Evolutionary conservation across 1,140 invertebrate species (phyloP).

Genomic region (Scaptomyza montana): DNA sequence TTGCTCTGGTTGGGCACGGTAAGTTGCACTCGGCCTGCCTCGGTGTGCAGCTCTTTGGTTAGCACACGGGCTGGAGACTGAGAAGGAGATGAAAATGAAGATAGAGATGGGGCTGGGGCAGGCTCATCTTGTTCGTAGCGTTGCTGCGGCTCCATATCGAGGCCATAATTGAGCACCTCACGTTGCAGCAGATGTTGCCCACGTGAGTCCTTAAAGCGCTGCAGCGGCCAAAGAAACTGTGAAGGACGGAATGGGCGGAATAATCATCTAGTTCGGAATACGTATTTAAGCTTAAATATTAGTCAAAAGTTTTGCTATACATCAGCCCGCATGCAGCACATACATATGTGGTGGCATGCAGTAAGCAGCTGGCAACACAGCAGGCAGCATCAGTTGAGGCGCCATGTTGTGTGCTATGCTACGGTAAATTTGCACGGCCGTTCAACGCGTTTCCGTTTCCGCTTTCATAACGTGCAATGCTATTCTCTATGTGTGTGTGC

Average conservation of each 20-base stretch:
- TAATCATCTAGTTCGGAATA: slow-evolving; percentile 12
- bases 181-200: slow-evolving; percentile 85
- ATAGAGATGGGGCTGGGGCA: neutral
- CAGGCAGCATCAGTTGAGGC: slow-evolving; percentile 14
- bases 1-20: slow-evolving; percentile 6
- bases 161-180: slow-evolving; percentile 69
- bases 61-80: slow-evolving; percentile 10
- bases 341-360: neutral
- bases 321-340: slow-evolving; percentile 24
- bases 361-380: slow-evolving; percentile 1
- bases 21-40: slow-evolving; percentile 24
- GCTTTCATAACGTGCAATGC: slow-evolving; percentile 38
- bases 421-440: slow-evolving; percentile 51
- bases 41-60: slow-evolving; percentile 61
- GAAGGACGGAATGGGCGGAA: neutral
- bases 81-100: neutral
- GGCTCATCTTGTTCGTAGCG: slow-evolving; percentile 76
- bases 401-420: slow-evolving; percentile 41
- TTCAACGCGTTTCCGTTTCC: slow-evolving; percentile 57
- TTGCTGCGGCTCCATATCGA: slow-evolving; percentile 61
- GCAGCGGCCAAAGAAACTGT: slow-evolving; percentile 89
- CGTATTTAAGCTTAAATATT: slow-evolving; percentile 30
- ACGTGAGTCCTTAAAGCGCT: slow-evolving; percentile 87
- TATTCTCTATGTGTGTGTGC: slow-evolving; percentile 22
- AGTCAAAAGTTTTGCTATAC: neutral